Conservation (phyloP, 2,888 invertebrate species). For the Teleogryllus oceanicus region DNA sequence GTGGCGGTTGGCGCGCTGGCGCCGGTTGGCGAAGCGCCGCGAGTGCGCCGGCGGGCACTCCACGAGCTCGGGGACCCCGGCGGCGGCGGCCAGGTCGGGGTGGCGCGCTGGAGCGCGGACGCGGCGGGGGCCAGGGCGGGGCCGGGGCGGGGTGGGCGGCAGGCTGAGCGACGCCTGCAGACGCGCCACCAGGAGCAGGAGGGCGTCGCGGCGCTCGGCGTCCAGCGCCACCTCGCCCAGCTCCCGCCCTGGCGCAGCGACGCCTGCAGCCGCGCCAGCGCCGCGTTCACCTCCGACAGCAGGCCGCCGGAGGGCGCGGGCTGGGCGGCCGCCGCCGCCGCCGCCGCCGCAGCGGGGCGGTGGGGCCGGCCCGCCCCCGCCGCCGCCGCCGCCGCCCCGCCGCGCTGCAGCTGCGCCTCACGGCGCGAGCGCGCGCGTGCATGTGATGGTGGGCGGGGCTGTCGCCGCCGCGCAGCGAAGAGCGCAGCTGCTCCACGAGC, state of each 20-base stretch:
- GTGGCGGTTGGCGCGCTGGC: conserved; percentile 66
- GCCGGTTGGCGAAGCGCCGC: conserved; percentile 53
- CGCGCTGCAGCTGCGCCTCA: conserved; percentile 59
- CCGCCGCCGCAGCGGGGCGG: conserved; percentile 48
- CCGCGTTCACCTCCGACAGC: conserved; percentile 72
- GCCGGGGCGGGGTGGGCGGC: conserved; percentile 40
- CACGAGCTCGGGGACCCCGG: not conserved
- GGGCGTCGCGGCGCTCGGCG: conserved; percentile 55
- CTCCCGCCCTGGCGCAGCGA: conserved; percentile 32
- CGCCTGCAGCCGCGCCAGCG: conserved; percentile 67
- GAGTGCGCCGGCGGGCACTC: conserved; percentile 42
- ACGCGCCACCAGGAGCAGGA: conserved; percentile 66
- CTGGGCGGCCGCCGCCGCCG: conserved; percentile 52
- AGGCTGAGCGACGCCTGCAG: conserved; percentile 57
- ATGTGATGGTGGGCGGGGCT: not conserved
- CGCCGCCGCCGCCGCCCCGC: conserved; percentile 56
- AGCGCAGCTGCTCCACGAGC: conserved; percentile 50
- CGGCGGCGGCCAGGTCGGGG: not conserved
- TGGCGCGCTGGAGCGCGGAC: conserved; percentile 39
- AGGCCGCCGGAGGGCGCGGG: conserved; percentile 54
- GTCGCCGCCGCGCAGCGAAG: conserved; percentile 45
- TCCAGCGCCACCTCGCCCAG: conserved; percentile 48
- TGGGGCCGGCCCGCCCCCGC: conserved; percentile 53
- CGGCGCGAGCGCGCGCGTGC: conserved; percentile 12
- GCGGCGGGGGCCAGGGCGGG: not conserved